phyloP scores from a whole-genome alignment of 2,113 vertebrate genomes.

The Cettia cetti region DNA sequence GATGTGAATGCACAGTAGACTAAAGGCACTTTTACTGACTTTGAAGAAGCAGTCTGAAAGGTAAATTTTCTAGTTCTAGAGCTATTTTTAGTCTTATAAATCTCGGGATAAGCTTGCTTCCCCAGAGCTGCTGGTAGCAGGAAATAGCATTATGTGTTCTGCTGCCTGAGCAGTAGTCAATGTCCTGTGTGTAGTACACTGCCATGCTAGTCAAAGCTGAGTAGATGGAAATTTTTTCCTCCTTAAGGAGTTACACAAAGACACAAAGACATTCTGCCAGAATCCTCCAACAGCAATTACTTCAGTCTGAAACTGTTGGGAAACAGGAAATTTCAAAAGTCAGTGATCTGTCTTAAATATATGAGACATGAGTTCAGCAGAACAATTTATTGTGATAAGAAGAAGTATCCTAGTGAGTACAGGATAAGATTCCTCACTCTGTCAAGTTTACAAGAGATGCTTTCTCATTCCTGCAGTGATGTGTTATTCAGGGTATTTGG shows the following conservation, averaged over 20 bases:
- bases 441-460: not conserved
- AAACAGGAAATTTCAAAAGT: not conserved
- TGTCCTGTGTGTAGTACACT: not conserved
- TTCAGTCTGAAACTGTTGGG: not conserved
- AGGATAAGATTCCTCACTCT: not conserved
- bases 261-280: not conserved
- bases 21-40: not conserved
- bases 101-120: not conserved
- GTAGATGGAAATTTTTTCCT: not conserved
- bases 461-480: not conserved
- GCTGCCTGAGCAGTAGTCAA: not conserved
- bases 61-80: not conserved
- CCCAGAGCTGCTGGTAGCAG: not conserved
- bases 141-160: not conserved
- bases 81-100: not conserved
- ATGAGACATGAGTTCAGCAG: not conserved
- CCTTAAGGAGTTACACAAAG: not conserved
- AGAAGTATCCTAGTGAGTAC: not conserved
- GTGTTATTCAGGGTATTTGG: too few species aligned
- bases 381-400: not conserved
- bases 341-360: not conserved
- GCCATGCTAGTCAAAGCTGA: not conserved
- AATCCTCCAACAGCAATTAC: not conserved
- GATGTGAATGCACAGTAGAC: not conserved
- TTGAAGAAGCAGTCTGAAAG: not conserved